Conservation (phyloP, 2,113 vertebrate genomes). For the Castor canadensis region DNA sequence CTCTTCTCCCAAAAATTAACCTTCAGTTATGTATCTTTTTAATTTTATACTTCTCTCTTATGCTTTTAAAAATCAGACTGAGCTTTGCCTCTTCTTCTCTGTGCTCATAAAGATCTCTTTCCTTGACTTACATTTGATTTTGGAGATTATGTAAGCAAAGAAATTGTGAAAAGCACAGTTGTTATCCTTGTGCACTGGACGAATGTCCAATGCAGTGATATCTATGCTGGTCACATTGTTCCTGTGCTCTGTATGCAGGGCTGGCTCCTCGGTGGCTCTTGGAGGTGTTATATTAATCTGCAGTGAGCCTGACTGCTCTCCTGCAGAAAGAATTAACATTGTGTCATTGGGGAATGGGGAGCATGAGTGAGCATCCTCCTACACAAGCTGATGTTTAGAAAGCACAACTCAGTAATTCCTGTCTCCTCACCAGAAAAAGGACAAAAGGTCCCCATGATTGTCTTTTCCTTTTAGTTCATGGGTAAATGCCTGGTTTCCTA, state of each 20-base stretch:
- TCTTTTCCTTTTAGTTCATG: neutral
- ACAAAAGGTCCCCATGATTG: neutral
- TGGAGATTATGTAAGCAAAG: neutral
- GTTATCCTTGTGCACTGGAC: accelerated
- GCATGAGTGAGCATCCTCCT: neutral
- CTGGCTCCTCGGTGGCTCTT: neutral
- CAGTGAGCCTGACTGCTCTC: neutral
- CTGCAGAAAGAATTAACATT: slow-evolving; percentile 7
- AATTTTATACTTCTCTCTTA: neutral
- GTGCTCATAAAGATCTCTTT: neutral
- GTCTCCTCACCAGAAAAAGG: neutral
- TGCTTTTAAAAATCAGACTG: neutral
- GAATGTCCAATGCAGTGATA: neutral
- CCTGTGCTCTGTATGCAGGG: neutral
- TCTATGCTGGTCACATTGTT: neutral
- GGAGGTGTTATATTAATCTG: neutral
- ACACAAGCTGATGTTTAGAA: neutral
- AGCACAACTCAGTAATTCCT: neutral
- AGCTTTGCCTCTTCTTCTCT: neutral
- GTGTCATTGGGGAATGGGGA: neutral
- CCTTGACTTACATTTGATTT: slow-evolving; percentile 5
- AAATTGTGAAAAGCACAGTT: neutral
- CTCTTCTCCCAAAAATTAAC: neutral
- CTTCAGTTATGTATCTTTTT: neutral
- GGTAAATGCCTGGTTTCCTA: neutral